Percentiles rank a stretch among this genome's conserved stretches.
phyloP scores from a whole-genome alignment of 2,113 vertebrate species.

The Mohoua ochrocephala region DNA sequence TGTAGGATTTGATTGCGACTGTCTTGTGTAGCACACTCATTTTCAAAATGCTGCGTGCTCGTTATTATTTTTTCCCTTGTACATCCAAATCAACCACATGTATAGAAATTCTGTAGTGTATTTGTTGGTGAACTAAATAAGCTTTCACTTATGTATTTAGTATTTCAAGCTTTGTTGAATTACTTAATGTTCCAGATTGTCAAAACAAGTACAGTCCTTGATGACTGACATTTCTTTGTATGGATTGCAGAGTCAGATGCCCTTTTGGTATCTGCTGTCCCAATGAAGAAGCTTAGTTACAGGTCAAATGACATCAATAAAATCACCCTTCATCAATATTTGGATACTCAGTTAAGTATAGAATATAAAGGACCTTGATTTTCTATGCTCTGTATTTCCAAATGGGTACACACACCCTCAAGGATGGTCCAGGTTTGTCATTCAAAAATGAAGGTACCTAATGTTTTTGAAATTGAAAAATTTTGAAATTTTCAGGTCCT shows the following conservation, averaged over 20 bases:
- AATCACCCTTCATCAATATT: background rate
- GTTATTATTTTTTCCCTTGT: background rate
- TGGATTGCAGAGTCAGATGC: background rate
- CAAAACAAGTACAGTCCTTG: background rate
- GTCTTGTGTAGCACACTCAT: background rate
- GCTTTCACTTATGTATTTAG: background rate
- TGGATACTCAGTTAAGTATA: background rate
- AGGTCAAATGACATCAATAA: background rate
- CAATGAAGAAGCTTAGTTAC: background rate
- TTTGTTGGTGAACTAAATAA: background rate
- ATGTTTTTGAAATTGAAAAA: background rate
- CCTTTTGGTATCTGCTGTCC: background rate
- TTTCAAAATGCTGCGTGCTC: fast-evolving
- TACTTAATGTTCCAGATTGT: background rate
- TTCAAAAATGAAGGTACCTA: background rate
- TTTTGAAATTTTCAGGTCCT: background rate
- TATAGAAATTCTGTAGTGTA: background rate
- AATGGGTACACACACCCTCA: background rate
- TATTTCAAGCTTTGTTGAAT: background rate
- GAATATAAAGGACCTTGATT: background rate
- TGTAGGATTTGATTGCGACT: background rate
- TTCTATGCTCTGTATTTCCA: background rate
- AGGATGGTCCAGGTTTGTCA: background rate
- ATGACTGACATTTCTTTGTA: background rate
- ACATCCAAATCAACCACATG: background rate